Evolutionary conservation across 1,140 invertebrate species (phyloP), one percentile per base, ranked within the genome.

Genomic region (Atopsyche davidsoni): DNA sequence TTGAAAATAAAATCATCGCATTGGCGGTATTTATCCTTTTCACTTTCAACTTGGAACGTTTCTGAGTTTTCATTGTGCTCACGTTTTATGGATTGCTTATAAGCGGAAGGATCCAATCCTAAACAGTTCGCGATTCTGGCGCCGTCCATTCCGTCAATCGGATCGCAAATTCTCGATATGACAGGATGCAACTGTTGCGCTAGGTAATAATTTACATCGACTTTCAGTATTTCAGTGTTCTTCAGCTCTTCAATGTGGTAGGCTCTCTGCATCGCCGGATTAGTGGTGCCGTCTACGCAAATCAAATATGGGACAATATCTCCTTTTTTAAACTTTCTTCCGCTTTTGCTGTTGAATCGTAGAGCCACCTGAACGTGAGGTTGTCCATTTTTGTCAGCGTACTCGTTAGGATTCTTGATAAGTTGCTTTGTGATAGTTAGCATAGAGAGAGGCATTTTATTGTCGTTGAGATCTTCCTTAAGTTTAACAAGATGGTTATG

Each of bases 271-370:
- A 82, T 89, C 0, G 91, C 79, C 2, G 86, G 70, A 56, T 85
- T 82, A n/a, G 75, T 76, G 6, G 79, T 86, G 3, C 86, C 87
- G 71, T 93, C 89, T 70, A 92, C 77, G 66, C 96, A 99, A 61
- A 99, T 92, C 2, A 99, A 78, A 66, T 98, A 99, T 7, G 89
- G 80, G 1, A 99, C 89, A 16, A 92, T 94, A 65, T 99, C 97
- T 0, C 96, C 96, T 58, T 85, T 85, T 63, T 87, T 86, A 59
- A 96, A 86, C 60, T 90, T 86, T 60, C 89, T 79, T 48, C 85
- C 86, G 56, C 81, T 81, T 60, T 79, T 80, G 50, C 73, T 75
- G 65, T 98, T 98, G 51, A 93, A 74, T 61, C 95, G 77, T 18
- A 94, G 57, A 1, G 96, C 95, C 3, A 98, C 92, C 62, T 86